These are phyloP conservation scores for Elaphurus davidianus DNA, from an alignment of 2,113 vertebrate genomes.

Conservation along the genomic window DNA sequence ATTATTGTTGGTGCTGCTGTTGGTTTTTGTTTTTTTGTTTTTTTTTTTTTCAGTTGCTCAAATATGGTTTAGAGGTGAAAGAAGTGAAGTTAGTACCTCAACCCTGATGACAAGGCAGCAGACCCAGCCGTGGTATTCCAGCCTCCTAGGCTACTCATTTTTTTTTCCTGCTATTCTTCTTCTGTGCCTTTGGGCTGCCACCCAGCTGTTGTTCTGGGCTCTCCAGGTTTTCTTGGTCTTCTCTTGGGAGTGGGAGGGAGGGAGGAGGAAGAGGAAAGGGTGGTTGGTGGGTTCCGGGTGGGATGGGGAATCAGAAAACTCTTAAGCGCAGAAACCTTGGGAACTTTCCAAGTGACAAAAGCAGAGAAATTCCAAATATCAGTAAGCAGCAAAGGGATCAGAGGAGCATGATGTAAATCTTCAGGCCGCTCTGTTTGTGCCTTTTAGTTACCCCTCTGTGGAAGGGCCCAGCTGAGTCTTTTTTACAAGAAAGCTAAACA, in stretches of 20 bases:
- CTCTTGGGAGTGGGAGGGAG: background rate
- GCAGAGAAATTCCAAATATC: slow-evolving; percentile 21
- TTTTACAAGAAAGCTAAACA: background rate
- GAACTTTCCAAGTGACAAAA: background rate
- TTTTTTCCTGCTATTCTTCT: background rate
- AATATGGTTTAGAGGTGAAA: background rate
- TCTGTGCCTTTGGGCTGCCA: background rate
- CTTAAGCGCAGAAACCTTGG: background rate
- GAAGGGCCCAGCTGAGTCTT: background rate
- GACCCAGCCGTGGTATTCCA: background rate
- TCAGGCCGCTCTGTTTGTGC: slow-evolving; percentile 4
- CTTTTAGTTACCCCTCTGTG: background rate
- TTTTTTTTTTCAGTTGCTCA: background rate
- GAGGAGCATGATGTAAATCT: background rate
- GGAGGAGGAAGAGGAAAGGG: too few species aligned
- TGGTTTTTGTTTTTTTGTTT: background rate
- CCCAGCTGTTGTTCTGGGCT: background rate
- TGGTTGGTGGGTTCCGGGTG: background rate
- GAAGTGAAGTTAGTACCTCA: background rate
- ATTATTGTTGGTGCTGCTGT: background rate
- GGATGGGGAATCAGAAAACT: background rate
- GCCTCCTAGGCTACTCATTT: background rate
- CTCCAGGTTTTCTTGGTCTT: background rate
- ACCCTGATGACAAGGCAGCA: background rate
- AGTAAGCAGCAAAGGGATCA: slow-evolving; percentile 25